phyloP scores from a whole-genome alignment of 2,113 vertebrate species.

The Rafetus swinhoei region DNA sequence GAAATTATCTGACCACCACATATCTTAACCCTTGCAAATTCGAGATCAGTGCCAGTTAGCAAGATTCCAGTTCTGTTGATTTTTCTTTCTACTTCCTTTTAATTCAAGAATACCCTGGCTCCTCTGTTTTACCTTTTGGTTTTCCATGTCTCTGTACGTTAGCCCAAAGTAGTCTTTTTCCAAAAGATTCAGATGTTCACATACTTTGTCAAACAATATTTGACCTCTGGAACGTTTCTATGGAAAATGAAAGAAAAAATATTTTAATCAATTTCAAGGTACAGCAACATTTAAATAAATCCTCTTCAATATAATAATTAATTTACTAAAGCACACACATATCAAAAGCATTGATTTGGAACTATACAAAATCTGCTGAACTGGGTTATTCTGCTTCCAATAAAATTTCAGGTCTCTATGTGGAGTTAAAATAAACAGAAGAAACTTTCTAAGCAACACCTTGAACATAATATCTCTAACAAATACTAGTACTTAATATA shows the following conservation, averaged over 20 bases:
- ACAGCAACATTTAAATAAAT: neutral
- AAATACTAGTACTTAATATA: neutral
- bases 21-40: neutral
- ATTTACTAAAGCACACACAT: neutral
- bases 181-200: constrained; percentile 95
- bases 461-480: neutral
- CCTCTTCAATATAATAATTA: neutral
- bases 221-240: constrained; percentile 95
- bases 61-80: neutral
- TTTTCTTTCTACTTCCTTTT: neutral
- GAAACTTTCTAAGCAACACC: neutral
- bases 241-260: constrained; percentile 16
- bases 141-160: constrained; percentile 91
- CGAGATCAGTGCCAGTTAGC: neutral
- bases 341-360: constrained; percentile 6
- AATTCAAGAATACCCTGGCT: neutral
- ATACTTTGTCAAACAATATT: constrained; percentile 93
- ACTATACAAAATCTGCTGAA: neutral
- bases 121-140: constrained; percentile 89
- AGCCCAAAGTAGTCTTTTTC: constrained; percentile 98
- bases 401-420: neutral
- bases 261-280: neutral
- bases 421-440: neutral
- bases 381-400: neutral
- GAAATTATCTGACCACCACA: neutral